Conservation (phyloP, 1,140 invertebrate species). For the Aethina tumida region DNA sequence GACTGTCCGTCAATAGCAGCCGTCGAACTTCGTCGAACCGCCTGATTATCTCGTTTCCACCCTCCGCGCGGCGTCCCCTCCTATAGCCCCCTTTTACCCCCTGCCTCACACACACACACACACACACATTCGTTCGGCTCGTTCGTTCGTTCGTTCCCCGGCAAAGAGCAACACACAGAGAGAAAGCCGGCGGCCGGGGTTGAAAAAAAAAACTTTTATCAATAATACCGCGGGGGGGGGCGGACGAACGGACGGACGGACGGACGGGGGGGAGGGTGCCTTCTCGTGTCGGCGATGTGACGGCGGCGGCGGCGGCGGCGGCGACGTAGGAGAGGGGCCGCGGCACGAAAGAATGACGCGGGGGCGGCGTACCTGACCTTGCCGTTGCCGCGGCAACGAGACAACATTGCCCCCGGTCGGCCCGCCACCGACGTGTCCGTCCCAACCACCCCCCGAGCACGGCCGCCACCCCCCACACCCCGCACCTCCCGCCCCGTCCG, state of each 20-base stretch:
- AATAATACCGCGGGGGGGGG: neutral
- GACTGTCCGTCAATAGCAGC: too few species aligned
- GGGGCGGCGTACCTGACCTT: conserved; percentile 20
- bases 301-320: conserved; percentile 11
- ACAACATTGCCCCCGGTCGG: conserved; percentile 15
- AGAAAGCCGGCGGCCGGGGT: neutral
- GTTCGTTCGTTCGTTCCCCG: too few species aligned
- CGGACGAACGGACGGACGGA: conserved; percentile 15
- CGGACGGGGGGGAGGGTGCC: conserved; percentile 4
- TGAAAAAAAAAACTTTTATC: neutral
- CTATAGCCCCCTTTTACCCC: too few species aligned
- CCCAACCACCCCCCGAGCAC: conserved; percentile 6
- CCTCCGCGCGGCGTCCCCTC: too few species aligned
- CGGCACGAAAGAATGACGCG: conserved; percentile 5
- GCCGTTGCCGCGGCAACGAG: conserved; percentile 22
- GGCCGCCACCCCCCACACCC: conserved; percentile 12
- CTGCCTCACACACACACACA: too few species aligned
- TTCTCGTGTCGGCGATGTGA: conserved; percentile 13
- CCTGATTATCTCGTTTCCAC: too few species aligned
- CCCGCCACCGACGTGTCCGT: too few species aligned
- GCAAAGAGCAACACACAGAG: neutral
- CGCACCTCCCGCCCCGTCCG: conserved; percentile 12
- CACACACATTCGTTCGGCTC: too few species aligned
- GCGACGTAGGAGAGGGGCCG: neutral
- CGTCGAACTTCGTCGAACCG: too few species aligned